phyloP scores from a whole-genome alignment of 1,140 invertebrate species.

The Tetragonula clypearis region DNA sequence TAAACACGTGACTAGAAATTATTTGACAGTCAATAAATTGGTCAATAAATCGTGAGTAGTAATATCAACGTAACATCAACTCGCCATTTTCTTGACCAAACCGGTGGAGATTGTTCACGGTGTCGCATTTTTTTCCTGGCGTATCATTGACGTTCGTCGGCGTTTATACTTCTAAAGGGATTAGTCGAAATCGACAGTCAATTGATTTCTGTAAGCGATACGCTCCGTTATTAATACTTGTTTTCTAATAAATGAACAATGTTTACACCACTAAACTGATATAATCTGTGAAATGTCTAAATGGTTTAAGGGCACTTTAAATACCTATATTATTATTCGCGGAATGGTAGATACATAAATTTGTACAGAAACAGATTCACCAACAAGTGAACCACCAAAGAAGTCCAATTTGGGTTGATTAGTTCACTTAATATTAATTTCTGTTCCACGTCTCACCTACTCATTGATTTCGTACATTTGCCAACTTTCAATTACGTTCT shows the following conservation, averaged over 20 bases:
- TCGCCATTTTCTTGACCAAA: constrained; percentile 5
- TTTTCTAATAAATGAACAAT: constrained; percentile 4
- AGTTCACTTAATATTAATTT: too few species aligned
- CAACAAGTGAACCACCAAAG: too few species aligned
- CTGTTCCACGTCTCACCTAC: too few species aligned
- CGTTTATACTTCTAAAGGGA: not conserved
- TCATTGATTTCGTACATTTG: too few species aligned
- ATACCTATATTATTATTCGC: not conserved
- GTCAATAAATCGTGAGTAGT: constrained; percentile 11
- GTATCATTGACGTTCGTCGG: not conserved
- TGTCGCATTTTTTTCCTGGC: not conserved
- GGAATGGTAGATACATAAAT: too few species aligned
- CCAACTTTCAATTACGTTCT: too few species aligned
- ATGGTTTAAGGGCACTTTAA: not conserved
- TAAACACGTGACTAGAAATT: constrained; percentile 23
- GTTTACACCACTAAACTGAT: not conserved
- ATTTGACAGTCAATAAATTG: constrained; percentile 18
- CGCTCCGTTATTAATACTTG: not conserved
- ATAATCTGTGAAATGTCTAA: not conserved
- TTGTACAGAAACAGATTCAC: too few species aligned
- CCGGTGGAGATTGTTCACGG: not conserved
- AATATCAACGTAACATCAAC: not conserved
- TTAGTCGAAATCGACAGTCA: not conserved
- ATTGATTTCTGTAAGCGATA: constrained; percentile 11
- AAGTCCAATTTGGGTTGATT: too few species aligned